These are phyloP conservation scores for Asteroscopus sphinx DNA, from an alignment of 2,888 invertebrate genomes.

Conservation along the genomic window DNA sequence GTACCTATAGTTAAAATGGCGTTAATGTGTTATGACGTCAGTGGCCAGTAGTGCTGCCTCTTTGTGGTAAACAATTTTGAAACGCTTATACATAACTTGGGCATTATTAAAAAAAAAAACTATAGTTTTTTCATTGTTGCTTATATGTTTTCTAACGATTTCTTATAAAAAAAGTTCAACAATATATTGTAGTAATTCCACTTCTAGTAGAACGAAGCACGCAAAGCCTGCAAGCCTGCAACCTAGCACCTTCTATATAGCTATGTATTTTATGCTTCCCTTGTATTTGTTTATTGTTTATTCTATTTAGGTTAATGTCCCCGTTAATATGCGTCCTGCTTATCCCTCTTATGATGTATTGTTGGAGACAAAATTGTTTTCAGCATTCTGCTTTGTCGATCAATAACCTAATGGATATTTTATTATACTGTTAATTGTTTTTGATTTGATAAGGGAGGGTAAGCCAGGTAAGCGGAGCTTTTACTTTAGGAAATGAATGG, in stretches of 20 bases:
- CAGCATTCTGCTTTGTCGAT: constrained; percentile 34
- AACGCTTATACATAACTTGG: too few relatives aligned
- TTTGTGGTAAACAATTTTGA: too few relatives aligned
- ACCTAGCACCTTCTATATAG: constrained; percentile 13
- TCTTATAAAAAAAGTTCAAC: too few relatives aligned
- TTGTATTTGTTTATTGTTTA: constrained; percentile 13
- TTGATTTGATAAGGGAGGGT: constrained; percentile 38
- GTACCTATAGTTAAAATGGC: too few relatives aligned
- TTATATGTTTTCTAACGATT: too few relatives aligned
- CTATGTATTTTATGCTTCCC: constrained; percentile 10
- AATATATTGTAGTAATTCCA: too few relatives aligned
- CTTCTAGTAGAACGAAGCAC: constrained; percentile 5
- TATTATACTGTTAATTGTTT: constrained; percentile 49
- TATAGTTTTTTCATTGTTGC: too few relatives aligned
- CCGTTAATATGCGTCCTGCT: constrained; percentile 47
- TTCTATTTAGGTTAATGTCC: constrained; percentile 54
- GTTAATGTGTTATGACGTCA: too few relatives aligned
- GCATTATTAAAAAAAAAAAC: too few relatives aligned
- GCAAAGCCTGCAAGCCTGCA: background rate
- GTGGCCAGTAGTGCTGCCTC: too few relatives aligned
- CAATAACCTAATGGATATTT: constrained; percentile 53
- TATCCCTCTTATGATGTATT: constrained; percentile 45
- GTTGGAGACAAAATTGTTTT: constrained; percentile 36
- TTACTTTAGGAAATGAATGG: constrained; percentile 10
- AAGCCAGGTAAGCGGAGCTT: constrained; percentile 13